Evolutionary conservation across 2,113 vertebrate species (phyloP), one percentile per base, ranked within the genome.

Genomic region (Chroicocephalus ridibundus): DNA sequence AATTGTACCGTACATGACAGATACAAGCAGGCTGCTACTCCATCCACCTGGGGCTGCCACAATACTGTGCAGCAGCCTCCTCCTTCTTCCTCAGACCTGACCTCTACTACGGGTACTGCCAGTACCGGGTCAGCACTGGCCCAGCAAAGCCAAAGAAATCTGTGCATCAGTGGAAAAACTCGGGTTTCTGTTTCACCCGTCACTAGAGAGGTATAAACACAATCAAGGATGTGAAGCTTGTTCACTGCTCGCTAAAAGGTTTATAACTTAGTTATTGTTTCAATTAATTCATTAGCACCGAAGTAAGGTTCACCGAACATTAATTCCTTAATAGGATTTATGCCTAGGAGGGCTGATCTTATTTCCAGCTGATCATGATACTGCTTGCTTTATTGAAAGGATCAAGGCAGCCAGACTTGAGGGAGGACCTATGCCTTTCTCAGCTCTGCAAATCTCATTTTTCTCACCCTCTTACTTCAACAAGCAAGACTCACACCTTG

Each of bases 251-350:
- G 36, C 88, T 90, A 82, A 44, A 87, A 89, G 69, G 65, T 89
- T 91, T 92, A 24, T 88, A 93, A 93, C 40, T 71, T 86, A 62
- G 66, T 94, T 86, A 88, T 57, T 84, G 72, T 65, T 86, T 57
- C 91, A 86, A 79, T 92, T 93, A 96, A 96, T 93, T 94, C 57
- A 84, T 68, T 82, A 90, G 65, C 34, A 93, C 57, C 79, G 49
- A 86, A 84, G 54, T 88, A 84, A 68, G 86, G 76, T 49, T 94
- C 90, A 90, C 44, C 57, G 61, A 91, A 75, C 74, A 79, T 91
- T 91, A 93, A 94, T 95, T 92, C 77, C 52, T 84, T 91, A 85
- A 78, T 31, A 91, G 52, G 89, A 77, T 92, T 93, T 88, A 86
- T 65, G 77, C 49, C 52, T 64, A 44, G 38, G 31, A 92, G 47